These are phyloP conservation scores for Acrossocheilus fasciatus DNA, from an alignment of 2,797 vertebrate species.

Conservation along the genomic window DNA sequence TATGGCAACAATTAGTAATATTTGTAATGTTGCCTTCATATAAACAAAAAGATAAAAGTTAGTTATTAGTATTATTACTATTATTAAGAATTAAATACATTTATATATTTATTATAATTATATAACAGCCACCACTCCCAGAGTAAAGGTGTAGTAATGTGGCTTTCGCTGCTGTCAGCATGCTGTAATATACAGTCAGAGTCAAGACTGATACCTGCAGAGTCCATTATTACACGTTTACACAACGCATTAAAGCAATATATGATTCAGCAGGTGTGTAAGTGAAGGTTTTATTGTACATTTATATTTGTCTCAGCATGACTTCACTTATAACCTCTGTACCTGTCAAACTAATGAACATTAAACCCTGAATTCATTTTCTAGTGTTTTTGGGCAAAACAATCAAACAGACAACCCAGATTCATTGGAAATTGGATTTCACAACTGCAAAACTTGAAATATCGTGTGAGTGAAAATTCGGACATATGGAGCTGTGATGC, in stretches of 20 bases:
- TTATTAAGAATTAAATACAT: background rate
- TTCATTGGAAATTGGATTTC: background rate
- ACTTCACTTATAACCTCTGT: background rate
- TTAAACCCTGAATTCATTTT: conserved; percentile 23
- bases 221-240: conserved; percentile 13
- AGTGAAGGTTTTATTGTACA: conserved; percentile 10
- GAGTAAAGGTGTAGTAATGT: background rate
- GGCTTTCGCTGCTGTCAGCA: background rate
- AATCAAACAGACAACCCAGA: background rate
- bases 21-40: too few species aligned
- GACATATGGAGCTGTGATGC: background rate
- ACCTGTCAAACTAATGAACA: conserved; percentile 14
- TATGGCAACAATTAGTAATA: too few species aligned
- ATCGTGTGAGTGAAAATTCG: background rate
- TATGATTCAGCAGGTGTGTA: background rate
- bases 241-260: background rate
- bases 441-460: background rate
- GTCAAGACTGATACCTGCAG: background rate
- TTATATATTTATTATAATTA: background rate
- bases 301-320: background rate
- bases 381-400: background rate
- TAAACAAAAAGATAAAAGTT: background rate
- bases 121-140: background rate
- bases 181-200: background rate
- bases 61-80: background rate